Base-by-base conservation (phyloP, 2,888 invertebrate genomes). In the Polylopha cassiicola region DNA sequence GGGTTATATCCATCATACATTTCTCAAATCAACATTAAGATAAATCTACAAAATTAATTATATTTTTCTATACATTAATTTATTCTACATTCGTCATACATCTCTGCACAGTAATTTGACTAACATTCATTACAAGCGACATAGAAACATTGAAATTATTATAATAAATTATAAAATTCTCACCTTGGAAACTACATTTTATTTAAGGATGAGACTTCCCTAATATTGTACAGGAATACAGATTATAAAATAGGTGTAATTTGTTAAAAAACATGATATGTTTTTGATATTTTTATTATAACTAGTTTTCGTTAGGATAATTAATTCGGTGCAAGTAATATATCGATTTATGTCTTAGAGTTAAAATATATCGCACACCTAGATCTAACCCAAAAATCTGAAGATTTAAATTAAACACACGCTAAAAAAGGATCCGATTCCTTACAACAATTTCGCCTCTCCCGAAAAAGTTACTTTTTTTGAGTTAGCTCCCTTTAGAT, bases 1-100 rank as follows among this genome's bases (percentile, higher is more conserved):
- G n/a, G n/a, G n/a, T n/a, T n/a, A n/a, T 22, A 22, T 22, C 22
- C 3, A 22, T 4, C 4, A 9, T 18, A n/a, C 3, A 13, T 18
- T 58, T 69, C 48, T 71, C 73, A 75, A 80, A 72, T 73, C 77
- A 75, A 74, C 65, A 77, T 74, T 67, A 74, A 78, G 66, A 53
- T 45, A 51, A 23, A 46, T 58, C 67, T 72, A 78, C 72, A 51
- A 52, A 65, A 55, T 60, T 33, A 50, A 51, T 49, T 48, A 21
- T 47, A 67, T 65, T 58, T 73, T 71, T 68, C 77, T 76, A 78
- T 74, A 78, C 72, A 80, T 71, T 69, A 65, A 78, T 34, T 42
- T 38, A 36, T 53, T 64, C 80, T 75, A 78, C 65, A 29, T 48
- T 50, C 36, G 63, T 67, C 56, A 29, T 48, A 50, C 36, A 62